Evolutionary conservation across 2,888 invertebrate species (phyloP), one percentile per base, ranked within the genome.

Genomic region (Cosmopolites sordidus): DNA sequence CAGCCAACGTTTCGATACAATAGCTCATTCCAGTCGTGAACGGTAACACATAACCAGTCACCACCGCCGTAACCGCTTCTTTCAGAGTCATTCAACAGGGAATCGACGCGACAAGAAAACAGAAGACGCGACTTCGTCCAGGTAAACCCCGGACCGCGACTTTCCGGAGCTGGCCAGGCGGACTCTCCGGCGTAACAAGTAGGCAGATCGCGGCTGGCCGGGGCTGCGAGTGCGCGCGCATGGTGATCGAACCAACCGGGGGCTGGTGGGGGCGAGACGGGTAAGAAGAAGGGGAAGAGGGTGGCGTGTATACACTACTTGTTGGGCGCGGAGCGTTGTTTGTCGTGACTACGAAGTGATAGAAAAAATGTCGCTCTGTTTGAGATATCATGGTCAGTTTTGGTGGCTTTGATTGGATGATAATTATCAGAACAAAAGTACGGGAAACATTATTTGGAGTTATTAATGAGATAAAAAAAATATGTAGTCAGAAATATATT

Each of bases 131-230:
- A 33, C 12, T 33, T 22, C 22, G 4, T 22, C 22, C 22, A 22
- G 22, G 22, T 22, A 48, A 51, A 50, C 54, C 50, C 54, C 47
- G 50, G 43, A 47, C 66, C 65, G 65, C 66, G 65, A 64, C 69
- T 69, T 69, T 69, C 70, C 69, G 70, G 70, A 70, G 66, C 68
- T 63, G 63, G 64, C 62, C 67, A 67, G 66, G 65, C 63, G 67
- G 66, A 70, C 33, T 33, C 72, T 70, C 69, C 70, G 69, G 71
- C 68, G 73, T 71, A 73, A 72, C 72, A 72, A 72, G 72, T 72
- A 72, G 71, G 69, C 69, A 69, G 67, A 68, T 61, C 64, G 62
- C 64, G 65, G 66, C 69, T 65, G 68, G 67, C 72, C 69, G 69
- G 70, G 71, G 58, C 59, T 63, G 56, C 30, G 5, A 9, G 49